Conservation (phyloP, 2,888 invertebrate genomes). For the Cheilosia soror region DNA sequence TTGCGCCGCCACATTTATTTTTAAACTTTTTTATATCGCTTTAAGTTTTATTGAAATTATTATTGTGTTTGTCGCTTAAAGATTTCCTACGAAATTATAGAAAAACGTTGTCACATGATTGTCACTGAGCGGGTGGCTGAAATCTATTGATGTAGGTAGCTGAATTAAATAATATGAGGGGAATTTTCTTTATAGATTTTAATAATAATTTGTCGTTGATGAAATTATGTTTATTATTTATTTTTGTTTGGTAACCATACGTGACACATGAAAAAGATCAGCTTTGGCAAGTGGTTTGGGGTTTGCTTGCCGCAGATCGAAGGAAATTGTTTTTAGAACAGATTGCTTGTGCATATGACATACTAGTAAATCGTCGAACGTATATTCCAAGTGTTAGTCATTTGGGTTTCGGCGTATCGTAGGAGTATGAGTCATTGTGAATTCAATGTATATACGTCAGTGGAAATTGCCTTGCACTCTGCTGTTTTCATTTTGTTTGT, state of each 20-base stretch:
- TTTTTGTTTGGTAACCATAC: neutral
- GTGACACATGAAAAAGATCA: neutral
- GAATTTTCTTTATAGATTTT: conserved; percentile 22
- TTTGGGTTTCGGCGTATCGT: conserved; percentile 13
- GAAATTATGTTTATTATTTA: conserved; percentile 7
- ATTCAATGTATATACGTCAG: conserved; percentile 10
- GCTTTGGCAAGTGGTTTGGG: conserved; percentile 23
- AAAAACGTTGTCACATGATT: conserved; percentile 42
- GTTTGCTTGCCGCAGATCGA: neutral
- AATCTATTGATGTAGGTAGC: conserved; percentile 29
- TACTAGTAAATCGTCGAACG: neutral
- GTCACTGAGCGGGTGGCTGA: neutral
- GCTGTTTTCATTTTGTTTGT: neutral
- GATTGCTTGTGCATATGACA: neutral
- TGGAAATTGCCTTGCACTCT: neutral
- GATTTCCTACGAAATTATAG: conserved; percentile 1
- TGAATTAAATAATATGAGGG: conserved; percentile 14
- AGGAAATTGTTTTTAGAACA: neutral
- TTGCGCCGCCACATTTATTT: neutral
- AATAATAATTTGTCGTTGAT: conserved; percentile 17
- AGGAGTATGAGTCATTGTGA: conserved; percentile 18
- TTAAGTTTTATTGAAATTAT: conserved; percentile 17
- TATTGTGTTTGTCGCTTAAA: conserved; percentile 15
- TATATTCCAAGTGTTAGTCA: conserved; percentile 33
- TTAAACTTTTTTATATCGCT: neutral